These are phyloP conservation scores for Polyommatus iphigenia DNA, from an alignment of 2,888 invertebrate genomes.

Conservation along the genomic window DNA sequence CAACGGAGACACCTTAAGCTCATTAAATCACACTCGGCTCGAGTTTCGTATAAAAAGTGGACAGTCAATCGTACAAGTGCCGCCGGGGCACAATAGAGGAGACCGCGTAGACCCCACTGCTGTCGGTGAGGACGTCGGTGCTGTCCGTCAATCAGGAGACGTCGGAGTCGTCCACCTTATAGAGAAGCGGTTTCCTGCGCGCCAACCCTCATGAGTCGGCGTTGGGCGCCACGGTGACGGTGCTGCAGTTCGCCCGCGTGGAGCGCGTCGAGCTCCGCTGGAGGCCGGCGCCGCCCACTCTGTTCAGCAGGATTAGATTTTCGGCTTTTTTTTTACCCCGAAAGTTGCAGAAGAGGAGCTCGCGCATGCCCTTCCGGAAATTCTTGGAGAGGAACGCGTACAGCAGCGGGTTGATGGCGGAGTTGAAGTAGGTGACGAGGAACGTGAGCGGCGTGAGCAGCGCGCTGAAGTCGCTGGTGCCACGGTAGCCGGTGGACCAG, in stretches of 20 bases:
- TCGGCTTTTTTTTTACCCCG: conserved; percentile 66
- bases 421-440: conserved; percentile 93
- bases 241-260: conserved; percentile 78
- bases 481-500: conserved; percentile 86
- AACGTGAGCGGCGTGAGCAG: conserved; percentile 92
- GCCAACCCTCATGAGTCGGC: conserved; percentile 74
- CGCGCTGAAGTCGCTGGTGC: conserved; percentile 87
- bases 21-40: conserved; percentile 52
- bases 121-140: conserved; percentile 73
- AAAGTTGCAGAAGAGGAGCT: conserved; percentile 84
- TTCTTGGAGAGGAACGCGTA: conserved; percentile 92
- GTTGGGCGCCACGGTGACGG: conserved; percentile 75
- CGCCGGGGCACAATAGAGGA: conserved; percentile 67
- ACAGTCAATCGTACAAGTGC: conserved; percentile 50
- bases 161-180: conserved; percentile 67
- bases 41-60: conserved; percentile 24
- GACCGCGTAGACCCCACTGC: conserved; percentile 67
- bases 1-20: conserved; percentile 51
- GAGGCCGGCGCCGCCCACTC: conserved; percentile 65
- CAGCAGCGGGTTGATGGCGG: conserved; percentile 93
- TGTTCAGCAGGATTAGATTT: conserved; percentile 68
- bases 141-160: conserved; percentile 78
- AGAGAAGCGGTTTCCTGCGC: conserved; percentile 62
- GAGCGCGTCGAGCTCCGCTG: conserved; percentile 75
- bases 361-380: conserved; percentile 91